Evolutionary conservation across 2,797 vertebrate genomes (phyloP).

Genomic region (Diplodus puntazzo): DNA sequence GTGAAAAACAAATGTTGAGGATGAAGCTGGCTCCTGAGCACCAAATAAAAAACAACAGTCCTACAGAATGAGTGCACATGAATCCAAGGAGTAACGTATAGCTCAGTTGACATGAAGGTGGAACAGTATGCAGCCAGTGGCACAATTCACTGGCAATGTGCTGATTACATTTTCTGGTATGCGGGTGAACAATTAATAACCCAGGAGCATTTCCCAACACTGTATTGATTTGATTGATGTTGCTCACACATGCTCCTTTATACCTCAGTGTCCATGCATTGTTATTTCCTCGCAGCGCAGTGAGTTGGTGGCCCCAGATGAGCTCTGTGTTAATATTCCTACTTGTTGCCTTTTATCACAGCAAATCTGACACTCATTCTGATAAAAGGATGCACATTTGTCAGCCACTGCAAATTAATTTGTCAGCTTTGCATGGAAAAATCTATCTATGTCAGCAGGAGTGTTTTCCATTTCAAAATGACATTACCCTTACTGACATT

Average conservation of each 20-base stretch:
- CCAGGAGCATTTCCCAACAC: conserved; percentile 63
- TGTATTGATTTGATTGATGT: conserved; percentile 81
- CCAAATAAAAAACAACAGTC: conserved; percentile 1
- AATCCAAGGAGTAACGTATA: conserved; percentile 47
- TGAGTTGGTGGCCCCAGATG: conserved; percentile 28
- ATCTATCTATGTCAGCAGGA: conserved; percentile 45
- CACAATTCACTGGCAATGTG: conserved; percentile 66
- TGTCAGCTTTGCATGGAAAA: conserved; percentile 26
- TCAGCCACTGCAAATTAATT: conserved; percentile 49
- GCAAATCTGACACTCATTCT: conserved; percentile 54
- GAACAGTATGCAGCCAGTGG: conserved; percentile 57
- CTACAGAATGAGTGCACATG: conserved; percentile 10
- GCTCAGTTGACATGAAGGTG: conserved; percentile 38
- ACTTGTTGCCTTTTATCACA: conserved; percentile 61
- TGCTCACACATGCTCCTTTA: conserved; percentile 51
- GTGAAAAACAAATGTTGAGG: conserved; percentile 14
- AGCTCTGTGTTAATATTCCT: conserved; percentile 57
- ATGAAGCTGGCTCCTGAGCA: not conserved
- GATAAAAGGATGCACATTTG: conserved; percentile 61
- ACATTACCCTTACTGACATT: not conserved
- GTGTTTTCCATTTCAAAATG: conserved; percentile 17
- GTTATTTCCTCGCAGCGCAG: conserved; percentile 49
- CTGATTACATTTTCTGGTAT: conserved; percentile 81
- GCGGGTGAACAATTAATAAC: conserved; percentile 79
- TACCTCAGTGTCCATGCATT: conserved; percentile 41